Conservation (phyloP, 2,113 vertebrate species). For the Toxotes chatareus region DNA sequence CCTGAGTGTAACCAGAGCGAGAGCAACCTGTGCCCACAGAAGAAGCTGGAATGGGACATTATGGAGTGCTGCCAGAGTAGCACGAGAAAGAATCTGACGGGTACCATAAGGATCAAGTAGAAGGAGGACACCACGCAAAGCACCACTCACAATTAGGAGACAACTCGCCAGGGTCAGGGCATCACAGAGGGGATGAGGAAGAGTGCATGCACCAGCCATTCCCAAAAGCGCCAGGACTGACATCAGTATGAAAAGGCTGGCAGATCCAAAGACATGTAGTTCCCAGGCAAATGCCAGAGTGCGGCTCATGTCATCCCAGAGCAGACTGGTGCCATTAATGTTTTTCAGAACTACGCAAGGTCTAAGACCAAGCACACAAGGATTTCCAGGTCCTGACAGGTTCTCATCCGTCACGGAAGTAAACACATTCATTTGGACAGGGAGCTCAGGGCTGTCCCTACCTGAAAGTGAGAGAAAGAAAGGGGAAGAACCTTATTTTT, state of each 20-base stretch:
- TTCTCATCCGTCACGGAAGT: slow-evolving; percentile 36
- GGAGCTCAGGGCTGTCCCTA: slow-evolving; percentile 5
- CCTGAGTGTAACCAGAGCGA: slow-evolving; percentile 84
- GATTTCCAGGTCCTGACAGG: slow-evolving; percentile 22
- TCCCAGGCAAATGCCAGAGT: slow-evolving; percentile 90
- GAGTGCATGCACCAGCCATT: slow-evolving; percentile 66
- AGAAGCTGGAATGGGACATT: slow-evolving; percentile 88
- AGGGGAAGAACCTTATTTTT: neutral
- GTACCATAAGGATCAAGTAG: slow-evolving; percentile 90
- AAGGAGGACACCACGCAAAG: slow-evolving; percentile 85
- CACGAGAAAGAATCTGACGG: slow-evolving; percentile 77
- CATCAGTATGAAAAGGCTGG: slow-evolving; percentile 84
- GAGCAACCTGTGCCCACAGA: slow-evolving; percentile 83
- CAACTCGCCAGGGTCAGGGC: slow-evolving; percentile 76
- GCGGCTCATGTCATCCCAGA: slow-evolving; percentile 88
- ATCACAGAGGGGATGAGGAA: slow-evolving; percentile 71
- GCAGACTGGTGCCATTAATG: slow-evolving; percentile 84
- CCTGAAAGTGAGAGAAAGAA: slow-evolving; percentile 47
- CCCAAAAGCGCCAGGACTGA: slow-evolving; percentile 79
- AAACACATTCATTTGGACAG: slow-evolving; percentile 47
- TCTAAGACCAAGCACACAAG: slow-evolving; percentile 68
- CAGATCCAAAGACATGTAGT: slow-evolving; percentile 88
- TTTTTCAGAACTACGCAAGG: slow-evolving; percentile 64
- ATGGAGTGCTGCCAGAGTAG: slow-evolving; percentile 84
- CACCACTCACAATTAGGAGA: slow-evolving; percentile 83